phyloP scores from a whole-genome alignment of 1,140 invertebrate species.

The Listronotus bonariensis region DNA sequence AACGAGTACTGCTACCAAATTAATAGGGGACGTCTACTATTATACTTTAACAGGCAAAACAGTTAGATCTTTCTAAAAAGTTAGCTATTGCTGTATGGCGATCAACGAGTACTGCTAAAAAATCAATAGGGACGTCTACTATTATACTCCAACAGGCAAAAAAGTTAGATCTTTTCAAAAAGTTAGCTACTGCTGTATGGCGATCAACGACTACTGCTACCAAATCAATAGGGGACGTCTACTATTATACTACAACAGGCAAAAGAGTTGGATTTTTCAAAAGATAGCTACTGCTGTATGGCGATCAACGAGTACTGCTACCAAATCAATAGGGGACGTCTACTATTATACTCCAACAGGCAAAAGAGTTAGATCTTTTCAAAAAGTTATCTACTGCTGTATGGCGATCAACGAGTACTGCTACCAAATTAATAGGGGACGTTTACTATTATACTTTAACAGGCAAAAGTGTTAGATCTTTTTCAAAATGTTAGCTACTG shows the following conservation, averaged over 20 bases:
- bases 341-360: too few species aligned
- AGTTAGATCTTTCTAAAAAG: conserved; percentile 69
- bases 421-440: conserved; percentile 65
- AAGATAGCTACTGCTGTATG: too few species aligned
- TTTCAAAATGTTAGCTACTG: too few species aligned
- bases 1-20: too few species aligned
- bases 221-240: conserved; percentile 69
- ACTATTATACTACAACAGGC: conserved; percentile 76
- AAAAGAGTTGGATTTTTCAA: too few species aligned
- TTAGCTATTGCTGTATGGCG: too few species aligned
- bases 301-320: too few species aligned
- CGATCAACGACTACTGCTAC: conserved; percentile 57
- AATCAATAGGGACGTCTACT: conserved; percentile 74
- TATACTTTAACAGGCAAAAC: too few species aligned
- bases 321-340: too few species aligned
- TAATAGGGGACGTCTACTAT: too few species aligned
- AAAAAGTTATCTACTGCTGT: too few species aligned
- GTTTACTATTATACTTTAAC: conserved; percentile 77
- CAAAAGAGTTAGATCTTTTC: conserved; percentile 69
- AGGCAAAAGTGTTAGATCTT: conserved; percentile 75
- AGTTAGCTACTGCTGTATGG: too few species aligned
- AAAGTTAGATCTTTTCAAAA: conserved; percentile 77
- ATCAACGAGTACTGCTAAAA: conserved; percentile 59
- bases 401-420: conserved; percentile 62
- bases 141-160: conserved; percentile 73